Percentiles rank a stretch among this genome's conserved stretches.
Evolutionary conservation across 1,140 invertebrate species (phyloP).

Genomic region (Notospermus geniculatus): DNA sequence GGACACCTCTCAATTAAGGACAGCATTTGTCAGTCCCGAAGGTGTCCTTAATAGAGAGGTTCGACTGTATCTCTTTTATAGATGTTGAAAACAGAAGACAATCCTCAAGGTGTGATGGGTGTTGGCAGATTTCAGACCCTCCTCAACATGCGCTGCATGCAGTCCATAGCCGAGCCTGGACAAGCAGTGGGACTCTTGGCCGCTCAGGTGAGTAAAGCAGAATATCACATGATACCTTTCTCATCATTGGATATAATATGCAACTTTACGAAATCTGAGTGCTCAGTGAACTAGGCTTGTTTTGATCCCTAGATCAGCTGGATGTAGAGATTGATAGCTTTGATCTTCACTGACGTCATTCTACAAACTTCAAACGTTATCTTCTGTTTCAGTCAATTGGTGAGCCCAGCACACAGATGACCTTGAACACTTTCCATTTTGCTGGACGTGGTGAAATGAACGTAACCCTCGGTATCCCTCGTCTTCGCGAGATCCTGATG

Average conservation of each 20-base stretch:
- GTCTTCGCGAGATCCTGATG: slow-evolving; percentile 96
- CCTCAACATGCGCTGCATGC: slow-evolving; percentile 74
- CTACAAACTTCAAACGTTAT: background rate
- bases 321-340: too few relatives aligned
- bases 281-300: too few relatives aligned
- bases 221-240: too few relatives aligned
- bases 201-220: slow-evolving; percentile 65
- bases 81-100: background rate
- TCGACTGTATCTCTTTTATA: slow-evolving; percentile 6
- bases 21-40: too few relatives aligned
- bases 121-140: slow-evolving; percentile 57
- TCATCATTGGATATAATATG: background rate
- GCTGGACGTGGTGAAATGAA: slow-evolving; percentile 99
- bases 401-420: slow-evolving; percentile 99
- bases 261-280: too few relatives aligned
- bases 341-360: too few relatives aligned
- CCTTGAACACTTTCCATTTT: slow-evolving; percentile 99
- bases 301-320: too few relatives aligned
- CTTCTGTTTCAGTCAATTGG: slow-evolving; percentile 73
- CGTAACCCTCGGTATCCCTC: slow-evolving; percentile 93
- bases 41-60: too few relatives aligned
- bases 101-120: slow-evolving; percentile 8
- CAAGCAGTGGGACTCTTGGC: slow-evolving; percentile 95
- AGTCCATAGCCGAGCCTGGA: slow-evolving; percentile 78
- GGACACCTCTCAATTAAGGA: too few relatives aligned